These are phyloP conservation scores for Calephelis nemesis DNA, from an alignment of 1,140 invertebrate genomes.

Conservation along the genomic window DNA sequence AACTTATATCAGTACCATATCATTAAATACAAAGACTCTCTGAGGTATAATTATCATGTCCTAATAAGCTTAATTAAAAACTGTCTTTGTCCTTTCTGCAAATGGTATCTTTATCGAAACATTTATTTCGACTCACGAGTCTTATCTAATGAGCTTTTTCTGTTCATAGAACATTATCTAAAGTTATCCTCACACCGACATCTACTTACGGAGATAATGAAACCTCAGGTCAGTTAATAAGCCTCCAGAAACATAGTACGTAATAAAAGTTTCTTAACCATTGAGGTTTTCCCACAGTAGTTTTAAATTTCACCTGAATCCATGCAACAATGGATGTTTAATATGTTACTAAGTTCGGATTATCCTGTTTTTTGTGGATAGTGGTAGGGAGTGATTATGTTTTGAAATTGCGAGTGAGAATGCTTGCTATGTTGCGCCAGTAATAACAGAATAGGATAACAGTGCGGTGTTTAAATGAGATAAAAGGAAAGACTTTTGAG, in stretches of 20 bases:
- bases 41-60: too few relatives aligned
- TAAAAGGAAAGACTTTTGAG: slow-evolving; percentile 7
- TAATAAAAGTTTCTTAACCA: background rate
- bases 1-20: too few relatives aligned
- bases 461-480: slow-evolving; percentile 7
- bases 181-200: slow-evolving; percentile 2
- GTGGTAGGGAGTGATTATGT: background rate
- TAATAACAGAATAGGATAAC: slow-evolving; percentile 9
- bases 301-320: background rate
- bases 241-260: background rate
- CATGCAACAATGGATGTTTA: background rate
- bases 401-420: slow-evolving; percentile 3
- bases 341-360: background rate
- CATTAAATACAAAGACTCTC: too few relatives aligned
- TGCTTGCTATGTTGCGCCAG: background rate
- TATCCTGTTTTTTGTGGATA: background rate
- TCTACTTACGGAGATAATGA: slow-evolving; percentile 8
- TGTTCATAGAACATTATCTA: slow-evolving; percentile 9
- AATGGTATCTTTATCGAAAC: slow-evolving; percentile 3
- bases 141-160: slow-evolving; percentile 5
- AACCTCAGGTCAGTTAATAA: slow-evolving; percentile 5
- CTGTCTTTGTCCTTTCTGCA: background rate
- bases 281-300: background rate
- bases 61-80: background rate
- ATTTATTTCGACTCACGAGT: slow-evolving; percentile 1